phyloP scores from a whole-genome alignment of 1,140 invertebrate species.

The Pseudomyrmex concolor region DNA sequence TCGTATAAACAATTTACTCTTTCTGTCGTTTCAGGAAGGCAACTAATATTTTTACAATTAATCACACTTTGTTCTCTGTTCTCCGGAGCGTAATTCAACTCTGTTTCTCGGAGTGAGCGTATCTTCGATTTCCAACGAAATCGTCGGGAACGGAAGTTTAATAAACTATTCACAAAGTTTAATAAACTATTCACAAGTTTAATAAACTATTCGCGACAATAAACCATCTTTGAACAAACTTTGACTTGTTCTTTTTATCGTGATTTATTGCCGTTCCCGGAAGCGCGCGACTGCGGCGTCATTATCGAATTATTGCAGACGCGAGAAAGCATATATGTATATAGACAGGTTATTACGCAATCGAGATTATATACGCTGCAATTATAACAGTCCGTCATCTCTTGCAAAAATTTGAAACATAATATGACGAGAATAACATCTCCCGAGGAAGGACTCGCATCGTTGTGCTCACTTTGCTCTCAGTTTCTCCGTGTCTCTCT shows the following conservation, averaged over 20 bases:
- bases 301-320: slow-evolving; percentile 61
- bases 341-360: slow-evolving; percentile 40
- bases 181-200: slow-evolving; percentile 3
- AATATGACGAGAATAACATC: slow-evolving; percentile 19
- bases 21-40: neutral
- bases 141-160: slow-evolving; percentile 18
- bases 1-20: neutral
- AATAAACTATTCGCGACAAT: neutral
- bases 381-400: slow-evolving; percentile 34
- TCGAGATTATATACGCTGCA: slow-evolving; percentile 34
- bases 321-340: slow-evolving; percentile 16
- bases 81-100: neutral
- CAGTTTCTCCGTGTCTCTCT: neutral
- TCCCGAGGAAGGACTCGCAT: neutral
- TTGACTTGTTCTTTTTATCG: slow-evolving; percentile 27
- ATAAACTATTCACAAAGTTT: slow-evolving; percentile 3
- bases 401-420: slow-evolving; percentile 19
- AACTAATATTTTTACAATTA: slow-evolving; percentile 20
- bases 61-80: slow-evolving; percentile 21
- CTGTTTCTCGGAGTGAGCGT: neutral
- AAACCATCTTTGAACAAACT: neutral
- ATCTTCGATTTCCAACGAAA: slow-evolving; percentile 35
- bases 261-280: slow-evolving; percentile 45
- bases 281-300: slow-evolving; percentile 34
- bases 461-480: slow-evolving; percentile 24